phyloP scores from a whole-genome alignment of 2,797 vertebrate genomes.

The Lophius americanus region DNA sequence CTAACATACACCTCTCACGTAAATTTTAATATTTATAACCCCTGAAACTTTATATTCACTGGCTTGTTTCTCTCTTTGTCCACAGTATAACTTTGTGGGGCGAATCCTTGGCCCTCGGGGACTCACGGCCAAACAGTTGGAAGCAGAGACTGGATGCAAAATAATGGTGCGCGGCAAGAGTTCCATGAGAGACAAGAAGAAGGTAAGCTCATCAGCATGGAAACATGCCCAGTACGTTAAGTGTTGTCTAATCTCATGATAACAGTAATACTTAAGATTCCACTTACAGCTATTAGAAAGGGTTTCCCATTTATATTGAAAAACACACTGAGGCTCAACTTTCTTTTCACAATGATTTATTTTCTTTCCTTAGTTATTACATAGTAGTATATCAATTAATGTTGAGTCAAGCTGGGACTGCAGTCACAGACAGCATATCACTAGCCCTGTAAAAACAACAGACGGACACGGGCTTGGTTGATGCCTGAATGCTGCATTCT shows the following conservation, averaged over 20 bases:
- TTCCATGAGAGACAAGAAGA: slow-evolving; percentile 89
- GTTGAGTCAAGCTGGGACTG: slow-evolving; percentile 12
- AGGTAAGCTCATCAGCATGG: slow-evolving; percentile 73
- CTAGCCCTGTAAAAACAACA: slow-evolving; percentile 33
- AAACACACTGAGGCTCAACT: neutral
- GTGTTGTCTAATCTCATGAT: slow-evolving; percentile 12
- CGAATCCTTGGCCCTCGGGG: slow-evolving; percentile 87
- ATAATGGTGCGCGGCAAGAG: slow-evolving; percentile 89
- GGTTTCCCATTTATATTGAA: neutral
- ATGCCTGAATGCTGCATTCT: slow-evolving; percentile 50
- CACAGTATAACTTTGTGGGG: slow-evolving; percentile 88
- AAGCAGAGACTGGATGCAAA: slow-evolving; percentile 88
- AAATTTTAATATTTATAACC: no score
- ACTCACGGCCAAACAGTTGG: slow-evolving; percentile 87
- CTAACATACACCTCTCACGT: no score
- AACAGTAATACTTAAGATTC: slow-evolving; percentile 1
- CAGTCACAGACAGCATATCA: slow-evolving; percentile 27
- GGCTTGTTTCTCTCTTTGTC: slow-evolving; percentile 40
- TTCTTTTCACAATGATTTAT: slow-evolving; percentile 7
- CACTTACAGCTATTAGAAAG: neutral
- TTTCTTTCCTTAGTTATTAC: slow-evolving; percentile 23
- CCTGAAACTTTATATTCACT: slow-evolving; percentile 7
- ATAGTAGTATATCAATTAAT: slow-evolving; percentile 8
- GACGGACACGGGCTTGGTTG: slow-evolving; percentile 21
- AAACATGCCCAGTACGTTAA: neutral